Evolutionary conservation across 2,797 vertebrate genomes (phyloP), one percentile per base, ranked within the genome.

Genomic region (Rhinophrynus dorsalis): DNA sequence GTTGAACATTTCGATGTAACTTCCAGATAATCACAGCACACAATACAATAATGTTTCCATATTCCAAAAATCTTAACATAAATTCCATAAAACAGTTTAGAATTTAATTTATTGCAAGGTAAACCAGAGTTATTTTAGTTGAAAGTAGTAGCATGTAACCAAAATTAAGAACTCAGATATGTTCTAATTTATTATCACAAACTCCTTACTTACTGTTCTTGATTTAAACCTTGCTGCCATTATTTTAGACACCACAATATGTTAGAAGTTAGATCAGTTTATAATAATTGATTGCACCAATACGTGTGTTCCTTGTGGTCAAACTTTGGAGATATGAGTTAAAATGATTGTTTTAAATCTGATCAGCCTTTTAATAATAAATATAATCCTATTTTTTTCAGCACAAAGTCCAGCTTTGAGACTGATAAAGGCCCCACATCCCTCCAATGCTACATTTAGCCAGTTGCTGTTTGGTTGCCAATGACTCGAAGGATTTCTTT

Each of bases 391-490:
- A 77, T 88, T 86, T 90, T 89, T 86, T 83, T 87, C 88, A 85
- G 86, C 89, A 91, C 91, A 92, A 91, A 94, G 89, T 89, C 91
- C 93, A 92, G 91, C 92, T 92, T 88, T 93, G 90, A 89, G 81
- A 88, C 83, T 80, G 86, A 88, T 86, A 86, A 89, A 87, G 79
- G 75, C 82, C 82, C 79, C 82, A 75, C 72, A 78, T 78, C 79
- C 68, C 30, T 82, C 67, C 71, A 77, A 59, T 75, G 80, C 83
- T 80, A 84, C 85, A 78, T 83, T 92, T 86, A 95, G 79, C 94
- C 93, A 75, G 93, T 95, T 74, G 93, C 94, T 45, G 94, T 95
- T 83, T 95, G 94, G 84, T 94, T 95, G 79, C 94, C 94, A 78
- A 94, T 94, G 68, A 94, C 93, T 79, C 94, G 90, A 70, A 95